Conservation (phyloP, 2,113 vertebrate species). For the Turnix velox region DNA sequence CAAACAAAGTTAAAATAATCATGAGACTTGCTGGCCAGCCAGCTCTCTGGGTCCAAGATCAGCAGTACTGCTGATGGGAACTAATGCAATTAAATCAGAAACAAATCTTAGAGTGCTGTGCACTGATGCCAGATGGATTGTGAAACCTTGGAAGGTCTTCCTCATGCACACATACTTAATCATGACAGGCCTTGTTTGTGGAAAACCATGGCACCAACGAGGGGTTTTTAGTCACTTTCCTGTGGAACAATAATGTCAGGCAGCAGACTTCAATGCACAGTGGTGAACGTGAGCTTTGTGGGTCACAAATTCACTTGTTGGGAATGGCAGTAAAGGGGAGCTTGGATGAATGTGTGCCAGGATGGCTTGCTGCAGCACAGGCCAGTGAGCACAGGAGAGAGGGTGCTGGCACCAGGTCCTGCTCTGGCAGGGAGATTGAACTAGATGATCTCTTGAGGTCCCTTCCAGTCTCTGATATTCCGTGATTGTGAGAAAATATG, state of each 20-base stretch:
- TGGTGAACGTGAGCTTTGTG: not conserved
- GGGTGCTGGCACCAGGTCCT: rapidly evolving
- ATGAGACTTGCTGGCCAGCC: constrained; percentile 24
- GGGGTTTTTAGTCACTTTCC: constrained; percentile 15
- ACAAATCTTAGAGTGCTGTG: constrained; percentile 11
- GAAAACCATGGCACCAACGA: constrained; percentile 51
- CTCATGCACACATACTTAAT: constrained; percentile 51
- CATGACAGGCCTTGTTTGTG: constrained; percentile 26
- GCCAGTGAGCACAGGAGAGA: rapidly evolving
- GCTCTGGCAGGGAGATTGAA: not conserved
- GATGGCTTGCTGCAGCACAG: not conserved
- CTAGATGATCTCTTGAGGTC: too few species aligned
- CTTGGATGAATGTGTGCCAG: rapidly evolving
- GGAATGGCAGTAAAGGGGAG: not conserved
- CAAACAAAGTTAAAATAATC: constrained; percentile 35
- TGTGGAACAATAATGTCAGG: not conserved
- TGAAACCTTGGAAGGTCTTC: constrained; percentile 70
- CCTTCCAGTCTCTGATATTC: too few species aligned
- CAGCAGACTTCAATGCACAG: rapidly evolving
- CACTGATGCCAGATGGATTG: constrained; percentile 71
- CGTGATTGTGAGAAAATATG: too few species aligned
- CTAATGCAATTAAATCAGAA: constrained; percentile 65
- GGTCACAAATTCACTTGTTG: not conserved
- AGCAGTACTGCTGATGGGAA: constrained; percentile 61
- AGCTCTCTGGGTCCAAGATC: constrained; percentile 25